These are phyloP conservation scores for Thera britannica DNA, from an alignment of 2,888 invertebrate species.

Conservation along the genomic window DNA sequence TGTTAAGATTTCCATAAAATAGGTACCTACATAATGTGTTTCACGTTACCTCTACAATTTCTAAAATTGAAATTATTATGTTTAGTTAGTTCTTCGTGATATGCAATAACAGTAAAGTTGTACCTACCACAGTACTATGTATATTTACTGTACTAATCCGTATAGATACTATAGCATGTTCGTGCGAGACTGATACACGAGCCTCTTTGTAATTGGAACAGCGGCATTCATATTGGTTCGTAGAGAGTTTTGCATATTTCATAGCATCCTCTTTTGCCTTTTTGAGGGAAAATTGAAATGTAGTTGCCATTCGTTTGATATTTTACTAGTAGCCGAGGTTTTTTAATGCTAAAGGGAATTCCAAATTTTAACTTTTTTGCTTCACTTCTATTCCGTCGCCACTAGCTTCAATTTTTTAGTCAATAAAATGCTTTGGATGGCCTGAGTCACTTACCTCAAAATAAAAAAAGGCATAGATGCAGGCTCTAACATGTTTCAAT, in stretches of 20 bases:
- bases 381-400: not conserved
- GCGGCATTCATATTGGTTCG: constrained; percentile 63
- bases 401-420: not conserved
- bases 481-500: too few species aligned
- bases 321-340: constrained; percentile 19
- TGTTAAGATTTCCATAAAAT: too few species aligned
- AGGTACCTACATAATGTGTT: too few species aligned
- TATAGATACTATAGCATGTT: constrained; percentile 8
- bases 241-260: constrained; percentile 65
- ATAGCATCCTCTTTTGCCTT: constrained; percentile 40
- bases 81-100: too few species aligned
- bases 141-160: not conserved
- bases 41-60: too few species aligned
- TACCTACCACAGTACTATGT: not conserved
- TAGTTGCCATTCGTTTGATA: constrained; percentile 21
- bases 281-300: constrained; percentile 25
- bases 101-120: too few species aligned
- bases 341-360: constrained; percentile 3
- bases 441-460: not conserved
- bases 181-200: constrained; percentile 40
- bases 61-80: too few species aligned
- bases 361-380: not conserved
- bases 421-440: not conserved
- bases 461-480: too few species aligned
- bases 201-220: constrained; percentile 64